These are phyloP conservation scores for Lateolabrax maculatus DNA, from an alignment of 2,797 vertebrate species.

Conservation along the genomic window DNA sequence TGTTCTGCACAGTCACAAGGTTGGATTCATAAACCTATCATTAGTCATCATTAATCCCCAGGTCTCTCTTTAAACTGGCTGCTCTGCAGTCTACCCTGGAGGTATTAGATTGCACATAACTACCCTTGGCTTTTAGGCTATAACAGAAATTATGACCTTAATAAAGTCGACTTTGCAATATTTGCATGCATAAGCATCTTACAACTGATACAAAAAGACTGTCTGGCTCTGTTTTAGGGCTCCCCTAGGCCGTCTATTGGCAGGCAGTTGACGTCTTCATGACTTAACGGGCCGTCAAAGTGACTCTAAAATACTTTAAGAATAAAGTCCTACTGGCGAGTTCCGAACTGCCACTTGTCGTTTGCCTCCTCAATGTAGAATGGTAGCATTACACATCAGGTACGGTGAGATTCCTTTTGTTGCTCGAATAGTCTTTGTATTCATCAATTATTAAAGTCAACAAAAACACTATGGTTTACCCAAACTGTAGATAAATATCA, in stretches of 20 bases:
- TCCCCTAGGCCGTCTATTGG: conserved; percentile 73
- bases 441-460: conserved; percentile 14
- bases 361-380: conserved; percentile 40
- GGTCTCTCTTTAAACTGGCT: conserved; percentile 77
- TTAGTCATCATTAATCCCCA: conserved; percentile 82
- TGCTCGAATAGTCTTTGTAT: background rate
- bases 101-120: conserved; percentile 81
- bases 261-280: conserved; percentile 64
- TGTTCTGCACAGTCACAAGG: conserved; percentile 74
- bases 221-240: conserved; percentile 77
- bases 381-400: background rate
- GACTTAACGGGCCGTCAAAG: conserved; percentile 69
- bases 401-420: background rate
- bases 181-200: conserved; percentile 85
- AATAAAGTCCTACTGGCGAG: conserved; percentile 45
- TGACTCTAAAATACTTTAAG: conserved; percentile 53
- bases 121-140: conserved; percentile 79
- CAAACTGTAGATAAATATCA: background rate
- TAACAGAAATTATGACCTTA: conserved; percentile 85
- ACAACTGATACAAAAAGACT: conserved; percentile 78
- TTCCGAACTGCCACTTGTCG: conserved; percentile 50
- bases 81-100: conserved; percentile 72
- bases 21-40: conserved; percentile 86
- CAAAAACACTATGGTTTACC: background rate
- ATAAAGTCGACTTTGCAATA: conserved; percentile 85